Evolutionary conservation across 2,797 vertebrate species (phyloP).

Genomic region (Myiothlypis chrysogaster): DNA sequence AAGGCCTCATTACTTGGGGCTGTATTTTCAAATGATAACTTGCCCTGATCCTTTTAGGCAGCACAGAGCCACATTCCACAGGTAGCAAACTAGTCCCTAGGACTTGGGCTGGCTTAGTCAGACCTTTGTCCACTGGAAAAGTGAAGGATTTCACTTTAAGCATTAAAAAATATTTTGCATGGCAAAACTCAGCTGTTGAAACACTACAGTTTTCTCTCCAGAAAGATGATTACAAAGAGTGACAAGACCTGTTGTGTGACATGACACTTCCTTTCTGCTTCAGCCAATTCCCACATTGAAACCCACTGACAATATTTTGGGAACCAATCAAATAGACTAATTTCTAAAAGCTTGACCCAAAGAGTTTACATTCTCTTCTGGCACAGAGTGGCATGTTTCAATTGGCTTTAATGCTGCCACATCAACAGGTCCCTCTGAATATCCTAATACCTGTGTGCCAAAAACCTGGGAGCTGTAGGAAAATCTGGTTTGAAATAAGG

Average conservation of each 20-base stretch:
- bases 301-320: neutral
- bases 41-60: neutral
- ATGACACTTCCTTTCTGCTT: neutral
- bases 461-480: neutral
- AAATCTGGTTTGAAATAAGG: neutral
- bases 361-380: neutral
- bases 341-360: neutral
- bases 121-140: neutral
- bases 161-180: neutral
- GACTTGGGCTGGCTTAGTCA: neutral
- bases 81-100: neutral
- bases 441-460: neutral
- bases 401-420: neutral
- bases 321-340: neutral
- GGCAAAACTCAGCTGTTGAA: neutral
- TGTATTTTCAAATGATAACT: neutral
- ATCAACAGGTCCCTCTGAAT: neutral
- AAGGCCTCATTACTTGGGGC: fast-evolving
- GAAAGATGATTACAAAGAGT: neutral
- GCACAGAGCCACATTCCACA: neutral
- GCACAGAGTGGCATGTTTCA: neutral
- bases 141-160: neutral
- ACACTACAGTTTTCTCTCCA: neutral
- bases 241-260: neutral
- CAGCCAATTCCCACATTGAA: neutral